A percentile compares a stretch with the other conserved stretches of the same genome.
phyloP scores from a whole-genome alignment of 2,113 vertebrate species.

The Psilopogon haemacephalus region DNA sequence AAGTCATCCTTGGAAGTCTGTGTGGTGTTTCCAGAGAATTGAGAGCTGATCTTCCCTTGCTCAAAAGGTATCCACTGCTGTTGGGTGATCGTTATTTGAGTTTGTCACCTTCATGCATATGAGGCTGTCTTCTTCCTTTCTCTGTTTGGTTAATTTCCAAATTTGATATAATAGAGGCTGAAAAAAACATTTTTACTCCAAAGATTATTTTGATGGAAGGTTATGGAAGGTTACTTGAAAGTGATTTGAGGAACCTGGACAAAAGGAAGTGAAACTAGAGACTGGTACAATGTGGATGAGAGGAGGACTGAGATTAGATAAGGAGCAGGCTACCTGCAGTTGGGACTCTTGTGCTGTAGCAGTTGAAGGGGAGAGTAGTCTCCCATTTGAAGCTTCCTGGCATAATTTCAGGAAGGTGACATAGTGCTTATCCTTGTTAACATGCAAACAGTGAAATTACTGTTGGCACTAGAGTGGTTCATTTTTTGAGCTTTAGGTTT shows the following conservation, averaged over 20 bases:
- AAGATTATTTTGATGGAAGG: neutral
- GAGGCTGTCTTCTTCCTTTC: neutral
- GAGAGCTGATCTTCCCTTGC: neutral
- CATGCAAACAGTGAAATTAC: neutral
- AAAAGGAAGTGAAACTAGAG: neutral
- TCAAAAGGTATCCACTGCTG: neutral
- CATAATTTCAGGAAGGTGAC: neutral
- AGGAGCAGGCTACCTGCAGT: neutral
- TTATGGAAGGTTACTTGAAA: neutral
- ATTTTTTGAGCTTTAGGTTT: neutral
- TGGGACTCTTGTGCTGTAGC: neutral
- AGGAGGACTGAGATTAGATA: neutral
- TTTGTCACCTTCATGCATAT: neutral
- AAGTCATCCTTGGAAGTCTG: neutral
- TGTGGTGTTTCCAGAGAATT: neutral
- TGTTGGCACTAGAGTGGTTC: neutral
- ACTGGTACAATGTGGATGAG: rapidly evolving
- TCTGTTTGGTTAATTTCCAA: neutral
- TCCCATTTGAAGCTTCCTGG: neutral
- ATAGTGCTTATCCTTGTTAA: neutral
- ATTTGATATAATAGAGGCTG: neutral
- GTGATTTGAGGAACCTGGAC: neutral
- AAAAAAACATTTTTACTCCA: neutral
- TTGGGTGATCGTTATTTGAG: neutral
- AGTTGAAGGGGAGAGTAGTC: neutral